These are phyloP conservation scores for Volucella bombylans DNA, from an alignment of 2,888 invertebrate genomes.

Conservation along the genomic window DNA sequence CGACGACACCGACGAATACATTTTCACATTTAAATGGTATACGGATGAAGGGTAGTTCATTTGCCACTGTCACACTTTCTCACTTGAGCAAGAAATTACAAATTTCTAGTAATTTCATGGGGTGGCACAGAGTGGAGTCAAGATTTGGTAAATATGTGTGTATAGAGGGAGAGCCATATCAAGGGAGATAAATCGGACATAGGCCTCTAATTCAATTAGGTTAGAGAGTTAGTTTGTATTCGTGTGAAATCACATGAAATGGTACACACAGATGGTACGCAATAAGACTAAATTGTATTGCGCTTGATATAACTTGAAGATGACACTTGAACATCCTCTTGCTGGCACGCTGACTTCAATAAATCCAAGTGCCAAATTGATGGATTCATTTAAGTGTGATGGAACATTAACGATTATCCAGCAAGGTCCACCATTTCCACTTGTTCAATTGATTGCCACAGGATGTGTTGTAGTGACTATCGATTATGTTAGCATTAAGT, in stretches of 20 bases:
- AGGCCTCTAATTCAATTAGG: constrained; percentile 1
- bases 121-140: too few species aligned
- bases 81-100: constrained; percentile 4
- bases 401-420: constrained; percentile 25
- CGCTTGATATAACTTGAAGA: constrained; percentile 29
- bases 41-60: not conserved
- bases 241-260: not conserved
- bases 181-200: constrained; percentile 3
- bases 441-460: constrained; percentile 31
- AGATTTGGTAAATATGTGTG: not conserved
- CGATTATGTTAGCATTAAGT: constrained; percentile 17
- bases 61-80: constrained; percentile 13
- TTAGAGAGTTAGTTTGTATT: not conserved
- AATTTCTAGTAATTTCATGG: not conserved
- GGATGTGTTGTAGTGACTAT: constrained; percentile 12
- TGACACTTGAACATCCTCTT: constrained; percentile 20
- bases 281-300: not conserved
- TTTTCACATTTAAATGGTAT: constrained; percentile 17
- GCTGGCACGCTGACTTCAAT: not conserved
- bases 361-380: constrained; percentile 42
- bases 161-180: too few species aligned
- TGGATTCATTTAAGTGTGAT: constrained; percentile 33
- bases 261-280: not conserved
- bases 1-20: not conserved
- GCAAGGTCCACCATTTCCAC: constrained; percentile 12